Evolutionary conservation across 2,888 invertebrate genomes (phyloP), one percentile per base, ranked within the genome.

Genomic region (Melikaiella ostensackeni): DNA sequence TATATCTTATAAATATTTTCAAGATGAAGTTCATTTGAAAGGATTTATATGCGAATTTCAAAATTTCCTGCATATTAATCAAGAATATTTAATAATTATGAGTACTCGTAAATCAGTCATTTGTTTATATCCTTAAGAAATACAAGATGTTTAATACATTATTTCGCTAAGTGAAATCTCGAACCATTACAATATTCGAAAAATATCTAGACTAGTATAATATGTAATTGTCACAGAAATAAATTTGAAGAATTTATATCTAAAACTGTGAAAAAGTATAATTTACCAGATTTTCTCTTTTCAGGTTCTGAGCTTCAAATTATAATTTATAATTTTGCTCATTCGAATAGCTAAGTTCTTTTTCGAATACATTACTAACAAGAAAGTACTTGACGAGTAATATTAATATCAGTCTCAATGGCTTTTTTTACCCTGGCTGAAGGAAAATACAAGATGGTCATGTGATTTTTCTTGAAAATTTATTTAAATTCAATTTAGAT

Each of bases 361-460:
- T 66, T 77, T 50, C 74, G 16, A n/a, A 46, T 24, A 13, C 24
- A 7, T 73, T 30, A 50, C 19, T 74, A 21, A 24, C 4, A 50
- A 75, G 61, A 46, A 86, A 87, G 84, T 84, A 86, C 81, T 86
- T 88, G 84, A 86, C 84, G 86, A 88, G 86, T 86, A 86, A 83
- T 87, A 87, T 87, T 87, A 86, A 87, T 88, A 88, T 89, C 90
- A 90, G 88, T 90, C 89, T 90, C 88, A 87, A 83, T 84, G 83
- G 81, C 81, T 80, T 87, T 77, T 88, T 87, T 85, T 83, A 89
- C 88, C 89, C 89, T 89, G 88, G 85, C 83, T 88, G 80, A 89
- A 89, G 88, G 86, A 88, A 88, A 87, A 84, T 78, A 83, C 59
- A 82, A 87, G 87, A 85, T 89, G 88, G 86, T 89, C 88, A 89